phyloP scores from a whole-genome alignment of 2,888 invertebrate genomes.

The Macrosoma leucophasiata region DNA sequence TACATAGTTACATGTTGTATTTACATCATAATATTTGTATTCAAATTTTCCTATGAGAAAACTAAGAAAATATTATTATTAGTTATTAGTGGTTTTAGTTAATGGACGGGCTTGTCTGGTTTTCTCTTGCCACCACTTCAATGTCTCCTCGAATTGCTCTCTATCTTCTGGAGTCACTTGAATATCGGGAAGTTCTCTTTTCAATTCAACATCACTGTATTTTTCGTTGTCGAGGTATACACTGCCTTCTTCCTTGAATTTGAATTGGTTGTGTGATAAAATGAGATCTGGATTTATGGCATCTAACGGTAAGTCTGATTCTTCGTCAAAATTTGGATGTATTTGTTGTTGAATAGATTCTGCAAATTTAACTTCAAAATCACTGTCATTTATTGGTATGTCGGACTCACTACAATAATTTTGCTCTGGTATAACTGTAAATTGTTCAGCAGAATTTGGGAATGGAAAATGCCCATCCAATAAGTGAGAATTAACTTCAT shows the following conservation, averaged over 20 bases:
- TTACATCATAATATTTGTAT: slow-evolving; percentile 36
- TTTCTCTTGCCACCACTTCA: slow-evolving; percentile 73
- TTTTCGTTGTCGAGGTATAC: slow-evolving; percentile 55
- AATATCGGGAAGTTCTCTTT: slow-evolving; percentile 64
- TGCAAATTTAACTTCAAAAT: slow-evolving; percentile 68
- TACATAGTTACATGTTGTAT: slow-evolving; percentile 26
- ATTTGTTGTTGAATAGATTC: slow-evolving; percentile 54
- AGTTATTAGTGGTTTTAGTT: slow-evolving; percentile 33
- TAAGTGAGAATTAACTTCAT: slow-evolving; percentile 66
- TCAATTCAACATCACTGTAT: slow-evolving; percentile 64
- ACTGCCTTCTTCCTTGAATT: slow-evolving; percentile 53
- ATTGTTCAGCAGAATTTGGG: slow-evolving; percentile 65
- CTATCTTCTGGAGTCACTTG: slow-evolving; percentile 67
- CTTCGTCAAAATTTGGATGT: slow-evolving; percentile 39
- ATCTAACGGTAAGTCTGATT: slow-evolving; percentile 40
- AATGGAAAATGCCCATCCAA: slow-evolving; percentile 71
- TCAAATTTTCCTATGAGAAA: slow-evolving; percentile 20
- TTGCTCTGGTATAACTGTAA: slow-evolving; percentile 70
- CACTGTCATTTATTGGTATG: slow-evolving; percentile 51
- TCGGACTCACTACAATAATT: slow-evolving; percentile 58
- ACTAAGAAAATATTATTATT: slow-evolving; percentile 15
- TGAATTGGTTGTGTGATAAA: slow-evolving; percentile 45
- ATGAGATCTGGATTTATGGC: slow-evolving; percentile 52
- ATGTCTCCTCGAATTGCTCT: slow-evolving; percentile 67
- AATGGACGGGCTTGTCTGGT: slow-evolving; percentile 50